Evolutionary conservation across 2,888 invertebrate species (phyloP), one percentile per base, ranked within the genome.

Genomic region (Notodonta ziczac): DNA sequence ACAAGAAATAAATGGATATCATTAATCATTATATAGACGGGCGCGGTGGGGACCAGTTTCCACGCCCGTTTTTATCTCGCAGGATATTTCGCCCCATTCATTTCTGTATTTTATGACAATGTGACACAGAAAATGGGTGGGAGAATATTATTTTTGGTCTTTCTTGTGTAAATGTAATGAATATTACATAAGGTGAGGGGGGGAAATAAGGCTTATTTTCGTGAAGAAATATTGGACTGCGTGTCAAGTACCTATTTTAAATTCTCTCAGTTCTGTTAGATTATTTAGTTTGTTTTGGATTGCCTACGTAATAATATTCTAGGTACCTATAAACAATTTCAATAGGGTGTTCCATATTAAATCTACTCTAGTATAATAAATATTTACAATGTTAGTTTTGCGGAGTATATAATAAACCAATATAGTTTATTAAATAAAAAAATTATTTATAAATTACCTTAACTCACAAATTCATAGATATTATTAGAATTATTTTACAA

Each of bases 1-100:
- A 74, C 81, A 83, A 80, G 80, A 79, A 83, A 87, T 86, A 87
- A 89, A 91, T 88, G 85, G 86, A 68, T 62, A 70, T 74, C 90
- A 90, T 92, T 89, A 88, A 91, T 91, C 91, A 89, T 90, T 89
- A 90, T 88, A 90, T 86, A 80, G 87, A 87, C 76, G 83, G 86
- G 82, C 85, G 80, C 64, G 72, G 74, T 79, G 76, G 73, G 81
- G 72, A 81, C 82, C 72, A 82, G 79, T 83, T 87, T 82, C 76
- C 69, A 68, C 69, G 63, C 70, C 77, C 76, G 70, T 76, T 78
- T 82, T 83, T 85, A 86, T 86, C 84, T 80, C 62, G 39, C 59
- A 69, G 73, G 74, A 76, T 81, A 81, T 80, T 77, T 73, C 63
- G 61, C 65, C 60, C 71, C 78, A 78, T 82, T 80, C 78, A 72